These are phyloP conservation scores for Leptobrachium leishanense DNA, from an alignment of 2,113 vertebrate species.

Conservation along the genomic window DNA sequence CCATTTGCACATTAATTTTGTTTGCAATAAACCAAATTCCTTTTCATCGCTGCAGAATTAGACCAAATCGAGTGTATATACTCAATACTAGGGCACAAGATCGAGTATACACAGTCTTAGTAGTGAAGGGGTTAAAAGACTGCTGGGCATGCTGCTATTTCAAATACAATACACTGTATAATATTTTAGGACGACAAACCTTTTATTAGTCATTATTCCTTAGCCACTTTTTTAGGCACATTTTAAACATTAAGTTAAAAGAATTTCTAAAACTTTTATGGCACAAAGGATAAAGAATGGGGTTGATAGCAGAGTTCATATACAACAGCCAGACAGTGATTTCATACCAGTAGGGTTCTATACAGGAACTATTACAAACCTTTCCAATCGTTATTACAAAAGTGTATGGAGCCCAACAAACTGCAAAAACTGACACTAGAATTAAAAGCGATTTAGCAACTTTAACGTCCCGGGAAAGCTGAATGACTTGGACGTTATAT, in stretches of 20 bases:
- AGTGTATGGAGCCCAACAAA: constrained; percentile 83
- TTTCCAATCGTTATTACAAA: constrained; percentile 75
- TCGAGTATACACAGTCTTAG: too few relatives aligned
- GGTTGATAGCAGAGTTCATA: constrained; percentile 82
- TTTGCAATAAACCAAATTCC: too few relatives aligned
- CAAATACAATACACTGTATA: too few relatives aligned
- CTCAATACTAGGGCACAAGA: too few relatives aligned
- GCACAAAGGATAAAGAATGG: constrained; percentile 82
- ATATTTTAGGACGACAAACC: too few relatives aligned
- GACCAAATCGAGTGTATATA: too few relatives aligned
- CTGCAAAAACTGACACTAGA: constrained; percentile 73
- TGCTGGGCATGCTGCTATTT: too few relatives aligned
- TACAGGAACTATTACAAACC: constrained; percentile 57
- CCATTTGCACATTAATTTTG: too few relatives aligned
- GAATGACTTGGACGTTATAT: neutral
- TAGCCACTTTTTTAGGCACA: neutral
- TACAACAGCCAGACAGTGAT: constrained; percentile 84
- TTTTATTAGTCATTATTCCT: too few relatives aligned
- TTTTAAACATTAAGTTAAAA: constrained; percentile 45
- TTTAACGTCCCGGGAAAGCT: constrained; percentile 69
- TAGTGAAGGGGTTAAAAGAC: too few relatives aligned
- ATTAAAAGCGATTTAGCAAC: constrained; percentile 78
- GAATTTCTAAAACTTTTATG: constrained; percentile 78
- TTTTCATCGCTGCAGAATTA: too few relatives aligned
- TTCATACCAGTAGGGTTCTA: constrained; percentile 65